These are phyloP conservation scores for Triplophysa tibetana DNA, from an alignment of 2,113 vertebrate genomes.

Conservation along the genomic window DNA sequence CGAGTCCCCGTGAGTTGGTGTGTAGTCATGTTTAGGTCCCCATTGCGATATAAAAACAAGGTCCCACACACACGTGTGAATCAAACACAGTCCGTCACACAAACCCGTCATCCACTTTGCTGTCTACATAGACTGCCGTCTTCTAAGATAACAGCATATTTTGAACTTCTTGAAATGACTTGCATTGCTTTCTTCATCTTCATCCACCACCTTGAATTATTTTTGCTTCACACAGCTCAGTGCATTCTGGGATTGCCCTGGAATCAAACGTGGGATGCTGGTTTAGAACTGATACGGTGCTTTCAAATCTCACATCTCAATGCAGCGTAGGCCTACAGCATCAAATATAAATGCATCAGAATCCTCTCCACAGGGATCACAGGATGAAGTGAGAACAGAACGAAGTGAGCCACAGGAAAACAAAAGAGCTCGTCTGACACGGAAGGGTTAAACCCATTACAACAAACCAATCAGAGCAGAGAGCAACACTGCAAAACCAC, in stretches of 20 bases:
- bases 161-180: too few relatives aligned
- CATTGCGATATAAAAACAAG: too few relatives aligned
- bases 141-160: too few relatives aligned
- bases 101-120: too few relatives aligned
- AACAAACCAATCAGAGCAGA: conserved; percentile 95
- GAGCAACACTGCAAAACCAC: conserved; percentile 95
- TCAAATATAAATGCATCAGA: conserved; percentile 15
- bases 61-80: background rate
- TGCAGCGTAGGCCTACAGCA: background rate
- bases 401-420: conserved; percentile 50
- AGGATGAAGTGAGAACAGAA: conserved; percentile 51
- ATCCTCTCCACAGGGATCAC: background rate
- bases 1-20: too few relatives aligned
- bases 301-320: background rate
- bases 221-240: background rate
- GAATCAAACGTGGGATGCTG: too few relatives aligned
- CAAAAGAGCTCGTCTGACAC: conserved; percentile 66
- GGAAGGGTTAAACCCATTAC: conserved; percentile 89
- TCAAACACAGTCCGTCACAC: too few relatives aligned
- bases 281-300: too few relatives aligned
- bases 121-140: too few relatives aligned
- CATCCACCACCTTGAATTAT: too few relatives aligned
- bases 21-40: too few relatives aligned
- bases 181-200: too few relatives aligned
- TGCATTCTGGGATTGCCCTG: background rate